phyloP scores from a whole-genome alignment of 2,797 vertebrate species.

The Monodelphis domestica region DNA sequence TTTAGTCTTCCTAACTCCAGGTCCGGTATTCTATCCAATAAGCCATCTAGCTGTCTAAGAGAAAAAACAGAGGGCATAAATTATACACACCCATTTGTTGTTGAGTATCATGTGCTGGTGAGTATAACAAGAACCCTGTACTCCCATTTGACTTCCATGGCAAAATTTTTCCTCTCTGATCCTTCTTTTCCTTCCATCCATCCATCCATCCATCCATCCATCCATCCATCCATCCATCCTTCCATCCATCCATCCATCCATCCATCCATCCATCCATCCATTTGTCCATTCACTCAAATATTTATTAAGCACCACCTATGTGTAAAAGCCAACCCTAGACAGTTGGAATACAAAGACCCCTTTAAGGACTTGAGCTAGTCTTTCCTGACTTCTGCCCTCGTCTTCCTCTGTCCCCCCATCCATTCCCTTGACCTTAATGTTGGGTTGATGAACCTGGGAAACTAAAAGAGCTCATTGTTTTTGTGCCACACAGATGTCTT shows the following conservation, averaged over 20 bases:
- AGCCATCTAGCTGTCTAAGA: too few relatives aligned
- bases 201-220: too few relatives aligned
- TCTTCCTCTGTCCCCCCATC: not conserved
- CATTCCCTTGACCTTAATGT: not conserved
- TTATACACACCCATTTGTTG: constrained; percentile 9
- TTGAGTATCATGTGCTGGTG: not conserved
- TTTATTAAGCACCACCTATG: not conserved
- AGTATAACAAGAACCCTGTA: not conserved
- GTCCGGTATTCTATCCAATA: too few relatives aligned
- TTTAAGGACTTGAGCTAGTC: not conserved
- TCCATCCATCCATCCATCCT: too few relatives aligned
- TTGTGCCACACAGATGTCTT: not conserved
- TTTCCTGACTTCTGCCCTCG: not conserved
- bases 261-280: not conserved
- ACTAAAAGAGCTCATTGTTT: not conserved
- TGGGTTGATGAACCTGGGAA: not conserved
- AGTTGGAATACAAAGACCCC: not conserved
- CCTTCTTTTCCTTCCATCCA: not conserved
- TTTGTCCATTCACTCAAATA: not conserved
- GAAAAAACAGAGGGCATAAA: not conserved
- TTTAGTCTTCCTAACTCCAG: too few relatives aligned
- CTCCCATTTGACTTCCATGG: not conserved
- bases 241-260: not conserved
- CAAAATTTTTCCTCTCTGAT: not conserved
- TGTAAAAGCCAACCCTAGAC: not conserved